Conservation (phyloP, 2,797 vertebrate genomes). For the Orientallactaga sibirica region DNA sequence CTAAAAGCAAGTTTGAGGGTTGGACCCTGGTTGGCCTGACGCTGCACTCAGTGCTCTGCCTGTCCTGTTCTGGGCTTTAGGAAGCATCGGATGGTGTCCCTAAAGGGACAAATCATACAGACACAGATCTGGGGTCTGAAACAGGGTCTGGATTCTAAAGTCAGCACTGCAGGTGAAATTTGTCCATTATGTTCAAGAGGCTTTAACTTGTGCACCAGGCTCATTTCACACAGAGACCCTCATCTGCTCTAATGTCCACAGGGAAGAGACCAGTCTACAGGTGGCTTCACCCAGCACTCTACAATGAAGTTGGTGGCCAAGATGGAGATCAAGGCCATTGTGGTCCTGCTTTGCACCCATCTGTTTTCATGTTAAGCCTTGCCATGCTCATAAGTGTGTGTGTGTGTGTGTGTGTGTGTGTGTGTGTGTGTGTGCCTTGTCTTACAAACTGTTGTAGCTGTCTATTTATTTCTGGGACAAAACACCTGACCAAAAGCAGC, state of each 20-base stretch:
- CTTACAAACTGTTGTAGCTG: too few relatives aligned
- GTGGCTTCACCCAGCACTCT: too few relatives aligned
- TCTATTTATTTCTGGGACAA: too few relatives aligned
- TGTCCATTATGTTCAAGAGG: background rate
- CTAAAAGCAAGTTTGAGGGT: background rate
- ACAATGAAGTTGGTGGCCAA: background rate
- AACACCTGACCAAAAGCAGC: too few relatives aligned
- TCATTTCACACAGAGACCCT: background rate
- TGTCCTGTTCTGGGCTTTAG: background rate
- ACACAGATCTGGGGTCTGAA: background rate
- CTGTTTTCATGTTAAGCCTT: too few relatives aligned
- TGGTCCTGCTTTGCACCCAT: background rate
- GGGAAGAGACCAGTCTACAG: background rate
- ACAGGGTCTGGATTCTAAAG: background rate
- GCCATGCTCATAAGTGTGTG: too few relatives aligned
- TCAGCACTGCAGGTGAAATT: background rate
- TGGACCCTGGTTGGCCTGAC: background rate
- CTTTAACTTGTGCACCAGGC: background rate
- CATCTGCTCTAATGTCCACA: rapidly evolving
- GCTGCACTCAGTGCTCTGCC: background rate
- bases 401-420: too few relatives aligned
- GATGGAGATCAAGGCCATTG: rapidly evolving
- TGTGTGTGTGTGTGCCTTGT: too few relatives aligned
- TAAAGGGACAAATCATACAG: background rate
- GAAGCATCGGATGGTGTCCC: rapidly evolving